These are phyloP conservation scores for Sycobia sp. DNA, from an alignment of 1,140 invertebrate genomes.

Conservation along the genomic window DNA sequence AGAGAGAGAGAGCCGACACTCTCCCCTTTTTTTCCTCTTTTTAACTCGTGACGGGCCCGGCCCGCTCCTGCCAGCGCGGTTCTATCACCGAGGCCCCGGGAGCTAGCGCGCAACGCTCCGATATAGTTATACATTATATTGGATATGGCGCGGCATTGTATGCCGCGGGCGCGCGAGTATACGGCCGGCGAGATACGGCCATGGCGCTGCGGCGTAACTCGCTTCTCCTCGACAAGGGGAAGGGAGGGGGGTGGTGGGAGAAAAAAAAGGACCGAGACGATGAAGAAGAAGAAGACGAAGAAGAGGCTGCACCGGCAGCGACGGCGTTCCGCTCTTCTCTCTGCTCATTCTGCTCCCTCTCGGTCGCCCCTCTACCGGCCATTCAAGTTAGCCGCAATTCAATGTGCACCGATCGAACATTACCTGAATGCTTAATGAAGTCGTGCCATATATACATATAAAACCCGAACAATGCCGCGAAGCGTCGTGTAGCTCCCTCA, in stretches of 20 bases:
- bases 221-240: not conserved
- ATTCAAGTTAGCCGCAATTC: slow-evolving; percentile 39
- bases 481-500: slow-evolving; percentile 40
- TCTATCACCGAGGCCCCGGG: no score
- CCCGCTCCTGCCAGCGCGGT: not conserved
- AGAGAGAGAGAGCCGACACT: no score
- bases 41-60: not conserved
- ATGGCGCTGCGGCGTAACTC: not conserved
- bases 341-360: no score
- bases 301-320: no score
- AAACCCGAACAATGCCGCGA: slow-evolving; percentile 57
- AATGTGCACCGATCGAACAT: slow-evolving; percentile 55
- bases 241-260: not conserved
- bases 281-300: slow-evolving; percentile 28
- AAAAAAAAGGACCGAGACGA: not conserved
- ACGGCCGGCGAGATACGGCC: not conserved
- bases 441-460: slow-evolving; percentile 57
- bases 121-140: slow-evolving; percentile 55
- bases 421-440: slow-evolving; percentile 59
- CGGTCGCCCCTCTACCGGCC: no score
- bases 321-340: no score
- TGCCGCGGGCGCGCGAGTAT: slow-evolving; percentile 35
- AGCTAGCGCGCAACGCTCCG: no score
- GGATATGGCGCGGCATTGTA: slow-evolving; percentile 52
- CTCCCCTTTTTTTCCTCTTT: not conserved